phyloP scores from a whole-genome alignment of 2,888 invertebrate species.

The Acleris sparsana region DNA sequence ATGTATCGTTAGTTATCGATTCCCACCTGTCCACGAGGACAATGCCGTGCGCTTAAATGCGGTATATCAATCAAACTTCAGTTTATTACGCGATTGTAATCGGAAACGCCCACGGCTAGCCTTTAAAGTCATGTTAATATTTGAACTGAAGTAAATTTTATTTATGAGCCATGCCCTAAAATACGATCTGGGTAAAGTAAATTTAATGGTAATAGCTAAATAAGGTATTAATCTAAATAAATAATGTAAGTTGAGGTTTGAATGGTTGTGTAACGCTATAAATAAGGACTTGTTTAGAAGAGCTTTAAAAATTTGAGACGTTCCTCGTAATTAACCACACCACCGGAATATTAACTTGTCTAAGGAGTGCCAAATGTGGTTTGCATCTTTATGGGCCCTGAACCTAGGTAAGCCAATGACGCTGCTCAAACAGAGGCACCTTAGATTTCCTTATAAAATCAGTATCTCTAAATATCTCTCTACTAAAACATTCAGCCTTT shows the following conservation, averaged over 20 bases:
- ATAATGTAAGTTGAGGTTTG: not conserved
- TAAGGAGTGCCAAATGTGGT: no score
- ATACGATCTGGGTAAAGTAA: constrained; percentile 11
- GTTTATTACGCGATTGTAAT: constrained; percentile 33
- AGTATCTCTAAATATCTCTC: no score
- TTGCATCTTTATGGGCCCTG: no score
- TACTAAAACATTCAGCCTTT: no score
- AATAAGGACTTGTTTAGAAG: not conserved
- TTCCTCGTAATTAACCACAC: no score
- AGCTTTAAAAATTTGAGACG: no score
- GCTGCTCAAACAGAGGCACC: no score
- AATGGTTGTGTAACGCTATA: not conserved
- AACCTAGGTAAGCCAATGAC: no score
- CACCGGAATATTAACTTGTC: no score
- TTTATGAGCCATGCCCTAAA: constrained; percentile 11
- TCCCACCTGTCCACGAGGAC: constrained; percentile 40
- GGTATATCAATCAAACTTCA: constrained; percentile 41
- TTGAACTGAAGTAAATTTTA: constrained; percentile 22
- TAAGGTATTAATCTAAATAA: constrained; percentile 2
- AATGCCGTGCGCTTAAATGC: constrained; percentile 39
- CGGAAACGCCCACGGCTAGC: constrained; percentile 24
- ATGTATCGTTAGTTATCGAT: not conserved
- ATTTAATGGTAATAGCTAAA: constrained; percentile 15
- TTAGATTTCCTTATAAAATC: no score
- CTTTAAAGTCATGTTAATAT: constrained; percentile 27